Conservation (phyloP, 2,113 vertebrate species). For the Heterotilapia buettikoferi region DNA sequence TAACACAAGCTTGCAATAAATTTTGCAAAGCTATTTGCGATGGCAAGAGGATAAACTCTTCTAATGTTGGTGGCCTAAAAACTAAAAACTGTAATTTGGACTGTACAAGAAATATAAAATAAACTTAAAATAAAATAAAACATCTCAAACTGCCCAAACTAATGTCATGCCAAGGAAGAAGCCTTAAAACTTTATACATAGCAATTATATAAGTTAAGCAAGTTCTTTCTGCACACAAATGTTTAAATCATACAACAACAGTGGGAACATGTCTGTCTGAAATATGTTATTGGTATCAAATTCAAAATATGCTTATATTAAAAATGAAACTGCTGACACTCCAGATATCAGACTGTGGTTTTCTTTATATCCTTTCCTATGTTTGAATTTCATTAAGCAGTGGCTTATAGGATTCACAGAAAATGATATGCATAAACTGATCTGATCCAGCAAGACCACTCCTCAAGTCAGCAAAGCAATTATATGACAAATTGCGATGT, state of each 20-base stretch:
- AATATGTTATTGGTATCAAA: background rate
- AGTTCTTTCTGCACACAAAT: background rate
- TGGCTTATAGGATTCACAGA: background rate
- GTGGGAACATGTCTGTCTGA: background rate
- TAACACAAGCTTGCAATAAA: background rate
- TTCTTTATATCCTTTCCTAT: background rate
- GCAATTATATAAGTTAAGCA: background rate
- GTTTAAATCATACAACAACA: background rate
- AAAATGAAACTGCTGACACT: background rate
- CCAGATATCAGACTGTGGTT: background rate
- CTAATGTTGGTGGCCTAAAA: background rate
- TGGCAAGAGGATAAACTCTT: background rate
- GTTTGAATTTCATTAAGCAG: background rate
- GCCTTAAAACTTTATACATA: background rate
- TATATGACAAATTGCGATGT: background rate
- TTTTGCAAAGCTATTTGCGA: background rate
- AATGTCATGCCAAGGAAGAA: background rate
- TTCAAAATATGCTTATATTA: background rate
- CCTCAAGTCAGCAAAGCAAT: background rate
- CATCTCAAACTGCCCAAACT: background rate
- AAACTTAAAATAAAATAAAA: background rate
- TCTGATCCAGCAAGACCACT: background rate
- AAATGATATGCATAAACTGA: background rate
- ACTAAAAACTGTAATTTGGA: background rate
- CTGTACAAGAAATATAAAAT: background rate